phyloP scores from a whole-genome alignment of 1,140 invertebrate genomes.

The Drosophila sucinea region DNA sequence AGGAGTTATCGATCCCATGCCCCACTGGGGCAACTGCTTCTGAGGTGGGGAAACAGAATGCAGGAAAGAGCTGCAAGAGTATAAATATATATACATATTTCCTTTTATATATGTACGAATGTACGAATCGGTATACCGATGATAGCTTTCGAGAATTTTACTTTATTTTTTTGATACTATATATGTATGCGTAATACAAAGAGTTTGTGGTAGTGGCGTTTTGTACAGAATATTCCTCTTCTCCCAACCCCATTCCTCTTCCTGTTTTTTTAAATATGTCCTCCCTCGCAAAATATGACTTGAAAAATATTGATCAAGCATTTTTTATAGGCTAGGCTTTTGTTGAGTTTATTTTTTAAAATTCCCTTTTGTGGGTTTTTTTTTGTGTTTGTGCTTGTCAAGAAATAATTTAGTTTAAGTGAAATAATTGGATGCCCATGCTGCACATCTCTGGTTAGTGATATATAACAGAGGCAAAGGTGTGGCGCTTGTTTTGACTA shows the following conservation, averaged over 20 bases:
- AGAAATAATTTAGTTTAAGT: slow-evolving; percentile 6
- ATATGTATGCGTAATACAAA: background rate
- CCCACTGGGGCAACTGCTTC: too few relatives aligned
- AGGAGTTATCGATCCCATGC: too few relatives aligned
- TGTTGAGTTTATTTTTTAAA: background rate
- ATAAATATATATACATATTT: background rate
- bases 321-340: slow-evolving; percentile 3
- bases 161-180: slow-evolving; percentile 11
- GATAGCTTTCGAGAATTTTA: background rate
- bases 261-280: background rate
- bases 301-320: background rate
- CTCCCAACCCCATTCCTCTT: background rate
- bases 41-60: too few relatives aligned
- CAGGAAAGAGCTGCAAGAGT: background rate
- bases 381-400: background rate
- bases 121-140: slow-evolving; percentile 8
- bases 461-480: slow-evolving; percentile 7
- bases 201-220: background rate
- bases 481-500: background rate
- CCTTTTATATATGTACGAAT: background rate
- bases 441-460: slow-evolving; percentile 9
- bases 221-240: background rate
- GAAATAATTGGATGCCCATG: slow-evolving; percentile 12
- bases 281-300: background rate
- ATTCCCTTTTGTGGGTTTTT: background rate